Percentiles rank a stretch among this genome's conserved stretches.
These are phyloP conservation scores for Diplogasteroides magnus DNA, from an alignment of 1,140 invertebrate species.

Conservation along the genomic window DNA sequence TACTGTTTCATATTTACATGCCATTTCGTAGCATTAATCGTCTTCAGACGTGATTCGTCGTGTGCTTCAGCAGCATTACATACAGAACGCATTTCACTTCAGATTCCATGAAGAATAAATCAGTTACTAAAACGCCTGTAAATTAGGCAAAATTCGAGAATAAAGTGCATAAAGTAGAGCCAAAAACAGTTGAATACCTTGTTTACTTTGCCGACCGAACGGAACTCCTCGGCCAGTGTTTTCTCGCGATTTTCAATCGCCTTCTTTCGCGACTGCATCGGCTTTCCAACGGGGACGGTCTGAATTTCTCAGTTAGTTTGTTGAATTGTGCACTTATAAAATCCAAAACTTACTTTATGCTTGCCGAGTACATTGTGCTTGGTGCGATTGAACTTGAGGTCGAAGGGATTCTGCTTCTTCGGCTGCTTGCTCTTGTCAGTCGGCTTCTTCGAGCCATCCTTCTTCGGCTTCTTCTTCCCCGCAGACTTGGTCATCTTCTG, in stretches of 20 bases:
- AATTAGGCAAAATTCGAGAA: conserved; percentile 7
- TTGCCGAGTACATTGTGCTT: conserved; percentile 35
- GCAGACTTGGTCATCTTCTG: too few species aligned
- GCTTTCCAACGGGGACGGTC: conserved; percentile 14
- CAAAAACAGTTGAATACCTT: conserved; percentile 27
- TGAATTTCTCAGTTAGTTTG: too few species aligned
- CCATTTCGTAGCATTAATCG: too few species aligned
- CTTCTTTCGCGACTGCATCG: conserved; percentile 24
- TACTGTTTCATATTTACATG: too few species aligned
- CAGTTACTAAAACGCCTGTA: too few species aligned
- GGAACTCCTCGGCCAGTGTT: conserved; percentile 26
- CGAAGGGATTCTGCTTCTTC: conserved; percentile 34
- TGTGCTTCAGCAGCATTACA: too few species aligned
- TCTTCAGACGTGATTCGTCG: too few species aligned
- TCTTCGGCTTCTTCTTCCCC: too few species aligned
- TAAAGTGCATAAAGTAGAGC: too few species aligned
- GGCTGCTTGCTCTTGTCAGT: conserved; percentile 16
- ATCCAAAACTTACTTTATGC: conserved; percentile 18
- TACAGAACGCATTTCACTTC: too few species aligned
- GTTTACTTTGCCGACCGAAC: conserved; percentile 26
- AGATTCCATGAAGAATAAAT: too few species aligned
- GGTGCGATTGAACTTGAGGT: conserved; percentile 35
- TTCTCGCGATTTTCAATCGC: conserved; percentile 32
- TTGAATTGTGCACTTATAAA: too few species aligned
- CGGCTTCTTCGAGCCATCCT: conserved; percentile 17